Conservation (phyloP, 2,888 invertebrate species). For the Nebria brevicollis region DNA sequence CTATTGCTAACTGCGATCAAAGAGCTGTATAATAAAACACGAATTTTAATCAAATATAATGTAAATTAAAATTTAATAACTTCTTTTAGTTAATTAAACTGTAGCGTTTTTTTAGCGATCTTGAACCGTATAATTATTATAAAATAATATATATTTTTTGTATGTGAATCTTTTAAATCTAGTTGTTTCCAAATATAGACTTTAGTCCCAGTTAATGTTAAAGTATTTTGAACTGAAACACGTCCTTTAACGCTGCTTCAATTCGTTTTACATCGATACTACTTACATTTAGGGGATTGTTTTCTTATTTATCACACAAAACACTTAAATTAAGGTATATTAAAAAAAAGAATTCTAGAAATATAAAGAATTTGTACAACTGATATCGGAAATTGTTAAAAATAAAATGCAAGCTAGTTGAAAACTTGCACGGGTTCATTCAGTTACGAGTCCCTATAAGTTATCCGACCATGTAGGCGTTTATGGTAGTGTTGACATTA, state of each 20-base stretch:
- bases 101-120: too few species aligned
- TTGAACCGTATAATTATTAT: too few species aligned
- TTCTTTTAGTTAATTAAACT: too few species aligned
- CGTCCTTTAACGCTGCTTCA: too few species aligned
- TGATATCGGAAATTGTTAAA: slow-evolving; percentile 28
- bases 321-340: neutral
- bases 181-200: too few species aligned
- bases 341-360: neutral
- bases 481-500: neutral
- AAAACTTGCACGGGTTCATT: slow-evolving; percentile 40
- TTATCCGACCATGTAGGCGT: slow-evolving; percentile 19
- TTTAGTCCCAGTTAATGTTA: too few species aligned
- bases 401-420: slow-evolving; percentile 41
- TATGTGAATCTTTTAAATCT: too few species aligned
- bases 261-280: neutral
- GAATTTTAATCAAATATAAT: neutral
- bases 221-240: too few species aligned
- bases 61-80: too few species aligned
- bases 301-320: neutral
- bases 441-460: slow-evolving; percentile 28
- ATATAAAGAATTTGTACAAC: slow-evolving; percentile 10
- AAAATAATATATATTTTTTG: too few species aligned
- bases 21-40: too few species aligned
- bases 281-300: neutral
- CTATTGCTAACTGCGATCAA: neutral